A percentile compares a stretch with the other conserved stretches of the same genome.
Conservation (phyloP, 1,140 invertebrate genomes). For the Augochlora pura region DNA sequence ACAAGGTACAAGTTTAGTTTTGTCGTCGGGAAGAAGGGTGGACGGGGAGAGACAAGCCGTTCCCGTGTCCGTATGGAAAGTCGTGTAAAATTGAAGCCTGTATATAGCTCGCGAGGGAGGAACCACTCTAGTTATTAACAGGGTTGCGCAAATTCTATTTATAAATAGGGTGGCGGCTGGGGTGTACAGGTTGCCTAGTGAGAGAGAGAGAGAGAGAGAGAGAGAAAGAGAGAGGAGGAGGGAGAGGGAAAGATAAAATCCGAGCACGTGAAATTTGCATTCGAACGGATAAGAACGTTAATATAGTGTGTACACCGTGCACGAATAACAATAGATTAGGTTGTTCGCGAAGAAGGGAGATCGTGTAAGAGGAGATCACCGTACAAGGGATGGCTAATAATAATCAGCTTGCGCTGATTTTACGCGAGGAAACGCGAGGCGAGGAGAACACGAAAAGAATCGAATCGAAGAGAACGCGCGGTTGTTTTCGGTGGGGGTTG, state of each 20-base stretch:
- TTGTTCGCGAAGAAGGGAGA: no score
- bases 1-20: no score
- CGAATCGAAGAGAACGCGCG: no score
- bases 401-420: slow-evolving; percentile 15
- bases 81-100: not conserved
- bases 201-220: not conserved
- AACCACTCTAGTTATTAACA: not conserved
- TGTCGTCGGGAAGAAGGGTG: no score
- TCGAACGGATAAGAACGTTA: slow-evolving; percentile 21
- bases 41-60: no score
- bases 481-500: not conserved
- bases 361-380: not conserved
- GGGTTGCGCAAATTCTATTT: not conserved
- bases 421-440: slow-evolving; percentile 1
- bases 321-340: slow-evolving; percentile 20
- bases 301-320: not conserved
- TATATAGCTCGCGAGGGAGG: not conserved
- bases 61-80: not conserved
- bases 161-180: not conserved
- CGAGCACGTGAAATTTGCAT: slow-evolving; percentile 19
- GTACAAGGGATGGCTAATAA: slow-evolving; percentile 14
- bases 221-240: no score
- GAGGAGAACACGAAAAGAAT: not conserved
- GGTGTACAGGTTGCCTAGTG: no score
- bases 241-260: not conserved